These are phyloP conservation scores for Scaptomyza polygonia DNA, from an alignment of 2,888 invertebrate species.

Conservation along the genomic window DNA sequence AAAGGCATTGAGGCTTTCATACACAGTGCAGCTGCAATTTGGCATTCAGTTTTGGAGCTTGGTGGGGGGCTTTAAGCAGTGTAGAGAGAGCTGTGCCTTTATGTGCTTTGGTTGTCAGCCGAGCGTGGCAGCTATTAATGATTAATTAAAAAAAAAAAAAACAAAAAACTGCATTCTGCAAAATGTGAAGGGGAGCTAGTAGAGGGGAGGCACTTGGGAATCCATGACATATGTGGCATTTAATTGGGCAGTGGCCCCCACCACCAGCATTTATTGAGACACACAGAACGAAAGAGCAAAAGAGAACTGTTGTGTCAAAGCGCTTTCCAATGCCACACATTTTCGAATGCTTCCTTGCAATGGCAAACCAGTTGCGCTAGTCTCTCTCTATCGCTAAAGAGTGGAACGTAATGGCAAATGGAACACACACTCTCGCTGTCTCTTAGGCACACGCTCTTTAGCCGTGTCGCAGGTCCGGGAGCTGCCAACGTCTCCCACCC, in stretches of 20 bases:
- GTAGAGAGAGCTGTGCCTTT: conserved; percentile 18
- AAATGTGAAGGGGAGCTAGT: background rate
- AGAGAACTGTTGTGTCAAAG: conserved; percentile 14
- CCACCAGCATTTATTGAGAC: conserved; percentile 45
- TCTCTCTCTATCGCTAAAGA: background rate
- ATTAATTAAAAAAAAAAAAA: conserved; percentile 78
- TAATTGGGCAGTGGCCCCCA: conserved; percentile 64
- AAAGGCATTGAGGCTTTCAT: conserved; percentile 37
- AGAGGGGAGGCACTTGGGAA: conserved; percentile 14
- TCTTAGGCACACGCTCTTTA: conserved; percentile 50
- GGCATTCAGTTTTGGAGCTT: conserved; percentile 48
- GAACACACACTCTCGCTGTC: conserved; percentile 41
- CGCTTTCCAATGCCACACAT: conserved; percentile 72
- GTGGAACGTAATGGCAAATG: conserved; percentile 55
- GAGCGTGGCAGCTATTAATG: conserved; percentile 72
- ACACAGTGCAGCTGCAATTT: conserved; percentile 49
- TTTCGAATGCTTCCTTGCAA: conserved; percentile 40
- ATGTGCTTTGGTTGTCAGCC: conserved; percentile 52
- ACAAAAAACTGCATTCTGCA: conserved; percentile 63
- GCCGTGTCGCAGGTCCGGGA: conserved; percentile 59
- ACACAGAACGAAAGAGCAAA: conserved; percentile 3
- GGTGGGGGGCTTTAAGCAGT: background rate
- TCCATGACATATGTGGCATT: conserved; percentile 75
- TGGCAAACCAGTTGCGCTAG: conserved; percentile 67
- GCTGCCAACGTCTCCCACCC: conserved; percentile 3